Base-by-base conservation (phyloP, 2,797 vertebrate genomes). In the Gadopsis marmoratus region DNA sequence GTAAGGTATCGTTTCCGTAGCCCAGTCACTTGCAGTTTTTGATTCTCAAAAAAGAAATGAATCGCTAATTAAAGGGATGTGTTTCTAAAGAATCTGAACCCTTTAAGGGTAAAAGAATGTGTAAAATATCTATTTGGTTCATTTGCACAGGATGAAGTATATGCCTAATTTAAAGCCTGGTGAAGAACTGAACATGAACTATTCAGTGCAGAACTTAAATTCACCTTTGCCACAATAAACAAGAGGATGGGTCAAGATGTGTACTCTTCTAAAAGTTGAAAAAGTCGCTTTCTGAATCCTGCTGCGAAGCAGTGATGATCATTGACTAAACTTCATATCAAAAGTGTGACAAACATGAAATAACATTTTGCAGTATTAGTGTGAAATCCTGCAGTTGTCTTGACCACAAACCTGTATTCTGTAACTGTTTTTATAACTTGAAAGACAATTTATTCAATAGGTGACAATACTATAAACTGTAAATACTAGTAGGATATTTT, bases 161-260 rank as follows among this genome's bases (percentile, higher is more conserved):
- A 26, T n/a, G 23, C 16, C 10, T 7, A 26, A 14, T 72, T 26
- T 39, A 7, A 67, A 26, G 29, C 26, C 16, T 41, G 0, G 4
- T 60, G 4, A 51, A n/a, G 60, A 74, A 26, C 29, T 5, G 8
- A 70, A 33, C 23, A 56, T 74, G 19, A 70, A 65, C 31, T 35
- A 64, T 50, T n/a, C 21, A 26, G 39, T 50, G 11, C 53, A 11
- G n/a, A 66, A 35, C 62, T 48, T 62, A 37, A 50, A 43, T 39
- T 50, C 13, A 4, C 43, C 55, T 58, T 31, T 31, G 21, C 4
- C n/a, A 13, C 29, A 16, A 62, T 69, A 59, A 74, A 70, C 71
- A 74, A 64, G 31, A 31, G n/a, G 26, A 51, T 43, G 26, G 62
- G 6, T 63, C 10, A n/a, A 53, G 13, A 60, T 68, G 50, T 80